Conservation (phyloP, 2,113 vertebrate species). For the Apistogramma diplotaenia region DNA sequence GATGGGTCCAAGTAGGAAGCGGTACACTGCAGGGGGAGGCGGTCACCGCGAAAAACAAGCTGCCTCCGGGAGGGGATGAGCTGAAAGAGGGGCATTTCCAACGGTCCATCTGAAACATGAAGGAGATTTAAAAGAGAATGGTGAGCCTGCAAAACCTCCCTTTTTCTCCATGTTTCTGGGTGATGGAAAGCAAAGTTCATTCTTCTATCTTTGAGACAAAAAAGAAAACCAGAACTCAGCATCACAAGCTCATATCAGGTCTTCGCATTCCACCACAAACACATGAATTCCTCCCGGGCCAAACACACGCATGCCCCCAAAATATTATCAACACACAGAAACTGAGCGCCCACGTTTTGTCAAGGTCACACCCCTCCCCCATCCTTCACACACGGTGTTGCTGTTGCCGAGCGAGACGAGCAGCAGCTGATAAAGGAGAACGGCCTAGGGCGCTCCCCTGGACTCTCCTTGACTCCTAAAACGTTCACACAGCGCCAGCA, state of each 20-base stretch:
- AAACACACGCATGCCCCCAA: background rate
- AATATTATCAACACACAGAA: background rate
- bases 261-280: background rate
- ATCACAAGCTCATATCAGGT: background rate
- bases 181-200: background rate
- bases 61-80: constrained; percentile 89
- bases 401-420: constrained; percentile 40
- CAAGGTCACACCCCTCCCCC: constrained; percentile 44
- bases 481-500: constrained; percentile 37
- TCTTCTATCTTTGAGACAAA: background rate
- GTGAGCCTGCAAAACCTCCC: background rate
- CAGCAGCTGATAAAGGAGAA: constrained; percentile 49
- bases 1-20: constrained; percentile 81
- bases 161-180: background rate
- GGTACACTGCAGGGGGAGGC: constrained; percentile 88
- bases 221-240: background rate
- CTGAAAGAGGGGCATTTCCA: constrained; percentile 89
- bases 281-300: background rate
- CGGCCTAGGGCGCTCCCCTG: constrained; percentile 49
- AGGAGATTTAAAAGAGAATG: background rate
- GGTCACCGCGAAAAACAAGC: constrained; percentile 88
- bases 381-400: constrained; percentile 14
- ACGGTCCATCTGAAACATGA: constrained; percentile 77
- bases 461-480: constrained; percentile 62
- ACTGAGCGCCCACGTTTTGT: background rate